phyloP scores from a whole-genome alignment of 2,113 vertebrate species.

The Accipiter cooperii region DNA sequence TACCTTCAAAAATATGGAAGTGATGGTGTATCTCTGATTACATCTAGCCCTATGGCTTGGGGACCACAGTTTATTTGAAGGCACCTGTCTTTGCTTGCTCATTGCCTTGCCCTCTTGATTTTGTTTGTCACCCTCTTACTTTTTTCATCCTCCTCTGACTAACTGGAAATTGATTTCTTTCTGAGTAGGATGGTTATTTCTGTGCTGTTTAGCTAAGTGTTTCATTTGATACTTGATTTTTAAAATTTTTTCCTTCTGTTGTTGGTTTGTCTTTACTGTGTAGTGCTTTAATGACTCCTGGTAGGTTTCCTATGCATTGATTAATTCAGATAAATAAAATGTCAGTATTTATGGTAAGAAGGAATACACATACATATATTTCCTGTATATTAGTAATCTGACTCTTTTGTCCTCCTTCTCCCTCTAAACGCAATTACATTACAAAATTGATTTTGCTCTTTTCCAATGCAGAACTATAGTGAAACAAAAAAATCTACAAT shows the following conservation, averaged over 20 bases:
- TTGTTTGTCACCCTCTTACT: neutral
- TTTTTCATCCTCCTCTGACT: neutral
- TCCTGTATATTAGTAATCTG: constrained; percentile 40
- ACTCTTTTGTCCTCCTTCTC: constrained; percentile 23
- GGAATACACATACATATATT: neutral
- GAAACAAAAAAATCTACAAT: neutral
- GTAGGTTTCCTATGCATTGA: constrained; percentile 20
- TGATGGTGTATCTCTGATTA: neutral
- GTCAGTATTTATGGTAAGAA: constrained; percentile 40
- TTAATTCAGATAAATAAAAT: constrained; percentile 34
- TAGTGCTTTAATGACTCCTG: constrained; percentile 1
- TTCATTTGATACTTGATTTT: neutral
- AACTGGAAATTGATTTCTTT: constrained; percentile 46
- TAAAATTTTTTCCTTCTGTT: neutral
- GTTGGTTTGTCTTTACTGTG: neutral
- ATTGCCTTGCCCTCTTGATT: neutral
- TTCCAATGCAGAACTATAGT: neutral
- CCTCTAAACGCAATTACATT: neutral
- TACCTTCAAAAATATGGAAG: neutral
- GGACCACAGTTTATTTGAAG: neutral
- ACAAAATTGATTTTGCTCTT: constrained; percentile 17
- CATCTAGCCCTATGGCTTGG: neutral
- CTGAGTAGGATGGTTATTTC: neutral
- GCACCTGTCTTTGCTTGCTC: neutral
- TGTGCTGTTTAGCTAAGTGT: neutral